Percentiles rank a stretch among this genome's conserved stretches.
These are phyloP conservation scores for Drosophila eohydei DNA, from an alignment of 2,888 invertebrate genomes.

Conservation along the genomic window DNA sequence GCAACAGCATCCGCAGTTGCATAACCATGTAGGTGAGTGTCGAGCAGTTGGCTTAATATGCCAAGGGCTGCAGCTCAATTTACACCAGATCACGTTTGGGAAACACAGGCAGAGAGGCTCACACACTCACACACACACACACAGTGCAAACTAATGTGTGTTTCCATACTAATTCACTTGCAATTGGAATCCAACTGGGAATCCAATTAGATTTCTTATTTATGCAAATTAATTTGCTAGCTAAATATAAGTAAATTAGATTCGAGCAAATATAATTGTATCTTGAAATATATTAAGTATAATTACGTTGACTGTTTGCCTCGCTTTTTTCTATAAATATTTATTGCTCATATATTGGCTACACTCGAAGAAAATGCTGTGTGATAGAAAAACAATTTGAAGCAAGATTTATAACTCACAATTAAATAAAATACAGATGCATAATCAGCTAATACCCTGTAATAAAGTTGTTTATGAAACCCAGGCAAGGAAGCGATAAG, in stretches of 20 bases:
- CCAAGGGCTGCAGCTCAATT: conserved; percentile 17
- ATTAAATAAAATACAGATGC: neutral
- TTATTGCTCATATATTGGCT: neutral
- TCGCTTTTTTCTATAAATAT: neutral
- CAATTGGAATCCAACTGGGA: conserved; percentile 11
- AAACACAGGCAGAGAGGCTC: neutral
- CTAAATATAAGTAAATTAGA: conserved; percentile 22
- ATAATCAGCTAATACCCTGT: neutral
- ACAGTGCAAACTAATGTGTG: neutral
- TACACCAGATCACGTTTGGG: conserved; percentile 25
- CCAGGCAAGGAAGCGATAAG: neutral
- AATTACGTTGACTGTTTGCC: conserved; percentile 7
- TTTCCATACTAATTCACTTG: conserved; percentile 4
- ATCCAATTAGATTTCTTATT: neutral
- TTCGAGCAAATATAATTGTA: conserved; percentile 1
- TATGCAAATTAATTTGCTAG: conserved; percentile 18
- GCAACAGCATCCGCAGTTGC: conserved; percentile 24
- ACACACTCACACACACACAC: neutral
- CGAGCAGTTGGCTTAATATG: conserved; percentile 30
- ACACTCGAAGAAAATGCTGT: neutral
- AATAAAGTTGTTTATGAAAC: neutral
- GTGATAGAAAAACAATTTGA: neutral
- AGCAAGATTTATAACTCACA: neutral
- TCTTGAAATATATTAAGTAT: conserved; percentile 22
- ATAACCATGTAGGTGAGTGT: conserved; percentile 15